Conservation (phyloP, 2,113 vertebrate species). For the Sander vitreus region DNA sequence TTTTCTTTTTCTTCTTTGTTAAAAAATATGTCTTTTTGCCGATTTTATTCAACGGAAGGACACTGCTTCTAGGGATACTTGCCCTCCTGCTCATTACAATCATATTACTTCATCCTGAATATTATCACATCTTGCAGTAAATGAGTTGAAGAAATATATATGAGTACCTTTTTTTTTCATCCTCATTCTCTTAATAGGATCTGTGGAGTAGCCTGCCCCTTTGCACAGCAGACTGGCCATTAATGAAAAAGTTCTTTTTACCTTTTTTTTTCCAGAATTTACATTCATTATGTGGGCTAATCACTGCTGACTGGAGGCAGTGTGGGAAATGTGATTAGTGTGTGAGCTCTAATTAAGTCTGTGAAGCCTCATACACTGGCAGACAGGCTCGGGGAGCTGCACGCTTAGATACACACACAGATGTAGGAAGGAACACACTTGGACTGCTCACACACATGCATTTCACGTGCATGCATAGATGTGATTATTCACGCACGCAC, state of each 20-base stretch:
- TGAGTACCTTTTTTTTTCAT: neutral
- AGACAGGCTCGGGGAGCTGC: conserved; percentile 63
- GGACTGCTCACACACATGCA: neutral
- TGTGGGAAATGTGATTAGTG: conserved; percentile 80
- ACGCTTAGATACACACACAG: conserved; percentile 56
- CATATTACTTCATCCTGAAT: conserved; percentile 44
- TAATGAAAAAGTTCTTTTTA: conserved; percentile 48
- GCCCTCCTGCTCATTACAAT: conserved; percentile 49
- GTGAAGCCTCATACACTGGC: conserved; percentile 71
- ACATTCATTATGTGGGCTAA: conserved; percentile 70
- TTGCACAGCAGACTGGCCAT: conserved; percentile 45
- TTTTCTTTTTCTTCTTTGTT: neutral
- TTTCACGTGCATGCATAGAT: neutral
- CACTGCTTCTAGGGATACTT: conserved; percentile 46
- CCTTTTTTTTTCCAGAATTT: conserved; percentile 50
- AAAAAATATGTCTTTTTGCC: conserved; percentile 3
- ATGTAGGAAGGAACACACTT: conserved; percentile 17
- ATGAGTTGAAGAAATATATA: conserved; percentile 49
- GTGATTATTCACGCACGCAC: neutral
- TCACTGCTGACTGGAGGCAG: conserved; percentile 69
- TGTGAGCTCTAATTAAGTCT: conserved; percentile 82
- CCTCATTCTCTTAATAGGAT: conserved; percentile 46
- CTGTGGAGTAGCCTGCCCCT: conserved; percentile 29
- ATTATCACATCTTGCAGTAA: conserved; percentile 49
- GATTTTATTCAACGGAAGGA: conserved; percentile 7